These are phyloP conservation scores for Tillus elongatus DNA, from an alignment of 2,888 invertebrate genomes.

Conservation along the genomic window DNA sequence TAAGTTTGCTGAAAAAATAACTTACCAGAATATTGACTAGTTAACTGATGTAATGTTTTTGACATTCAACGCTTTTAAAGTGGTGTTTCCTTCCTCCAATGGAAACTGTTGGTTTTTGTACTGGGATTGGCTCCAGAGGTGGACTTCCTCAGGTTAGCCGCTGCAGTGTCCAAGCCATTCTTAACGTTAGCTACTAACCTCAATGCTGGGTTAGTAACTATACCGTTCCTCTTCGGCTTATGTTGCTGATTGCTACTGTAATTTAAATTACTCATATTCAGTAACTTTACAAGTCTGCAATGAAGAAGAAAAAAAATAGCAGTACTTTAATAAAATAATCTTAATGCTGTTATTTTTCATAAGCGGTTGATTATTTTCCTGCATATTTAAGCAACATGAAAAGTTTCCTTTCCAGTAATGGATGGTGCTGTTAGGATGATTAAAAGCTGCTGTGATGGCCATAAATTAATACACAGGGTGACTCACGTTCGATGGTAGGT, in stretches of 20 bases:
- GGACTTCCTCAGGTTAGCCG: slow-evolving; percentile 53
- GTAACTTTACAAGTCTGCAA: no score
- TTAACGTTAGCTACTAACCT: slow-evolving; percentile 68
- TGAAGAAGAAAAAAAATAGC: not conserved
- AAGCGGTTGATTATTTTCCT: no score
- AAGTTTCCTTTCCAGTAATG: no score
- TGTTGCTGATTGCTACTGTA: slow-evolving; percentile 31
- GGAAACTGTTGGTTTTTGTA: slow-evolving; percentile 67
- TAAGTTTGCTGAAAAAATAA: not conserved
- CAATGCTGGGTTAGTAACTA: slow-evolving; percentile 80
- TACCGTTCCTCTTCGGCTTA: slow-evolving; percentile 75
- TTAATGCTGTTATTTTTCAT: no score
- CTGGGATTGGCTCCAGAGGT: slow-evolving; percentile 52
- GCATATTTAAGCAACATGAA: no score
- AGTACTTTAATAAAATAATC: no score
- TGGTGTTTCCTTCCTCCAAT: slow-evolving; percentile 80
- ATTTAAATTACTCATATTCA: no score
- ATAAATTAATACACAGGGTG: no score
- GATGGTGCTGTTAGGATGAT: no score
- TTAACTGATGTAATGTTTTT: slow-evolving; percentile 18
- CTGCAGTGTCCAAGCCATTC: slow-evolving; percentile 59
- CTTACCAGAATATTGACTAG: slow-evolving; percentile 32
- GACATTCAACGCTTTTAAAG: slow-evolving; percentile 36
- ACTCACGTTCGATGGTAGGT: no score
- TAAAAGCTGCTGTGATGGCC: no score